Conservation (phyloP, 2,113 vertebrate genomes). For the Pseudolaguvia tuberculata region DNA sequence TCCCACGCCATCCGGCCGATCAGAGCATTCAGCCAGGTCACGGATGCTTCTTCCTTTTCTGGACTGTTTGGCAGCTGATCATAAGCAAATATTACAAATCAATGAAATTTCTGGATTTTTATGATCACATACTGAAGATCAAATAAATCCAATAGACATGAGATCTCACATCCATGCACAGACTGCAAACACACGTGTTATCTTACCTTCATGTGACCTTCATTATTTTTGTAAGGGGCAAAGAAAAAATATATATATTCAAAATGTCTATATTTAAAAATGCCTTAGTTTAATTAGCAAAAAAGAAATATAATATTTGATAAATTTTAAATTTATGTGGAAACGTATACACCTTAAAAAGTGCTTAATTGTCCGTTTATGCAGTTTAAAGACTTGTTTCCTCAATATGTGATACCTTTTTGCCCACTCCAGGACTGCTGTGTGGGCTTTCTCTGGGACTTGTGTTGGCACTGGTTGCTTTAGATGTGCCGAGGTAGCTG, state of each 20-base stretch:
- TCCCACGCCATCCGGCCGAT: conserved; percentile 96
- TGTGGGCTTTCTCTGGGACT: conserved; percentile 81
- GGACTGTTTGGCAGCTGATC: conserved; percentile 70
- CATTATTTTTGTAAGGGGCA: neutral
- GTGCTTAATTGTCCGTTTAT: too few relatives aligned
- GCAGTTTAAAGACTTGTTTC: too few relatives aligned
- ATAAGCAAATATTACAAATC: conserved; percentile 6
- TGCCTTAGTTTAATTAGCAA: too few relatives aligned
- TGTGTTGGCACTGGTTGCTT: conserved; percentile 66
- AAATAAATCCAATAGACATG: neutral
- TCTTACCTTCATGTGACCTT: conserved; percentile 5
- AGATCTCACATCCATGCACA: neutral
- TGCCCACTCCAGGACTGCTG: conserved; percentile 82
- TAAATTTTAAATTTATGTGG: too few relatives aligned
- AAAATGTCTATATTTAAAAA: neutral
- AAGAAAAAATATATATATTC: neutral
- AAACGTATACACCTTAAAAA: too few relatives aligned
- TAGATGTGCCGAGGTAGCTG: conserved; percentile 77
- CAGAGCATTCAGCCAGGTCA: conserved; percentile 93
- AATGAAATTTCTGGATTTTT: neutral
- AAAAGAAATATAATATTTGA: too few relatives aligned
- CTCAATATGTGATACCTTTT: conserved; percentile 79
- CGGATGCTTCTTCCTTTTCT: conserved; percentile 71
- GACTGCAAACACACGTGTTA: neutral
- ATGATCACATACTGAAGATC: neutral